Evolutionary conservation across 2,113 vertebrate species (phyloP).

Genomic region (Triplophysa siluroides): DNA sequence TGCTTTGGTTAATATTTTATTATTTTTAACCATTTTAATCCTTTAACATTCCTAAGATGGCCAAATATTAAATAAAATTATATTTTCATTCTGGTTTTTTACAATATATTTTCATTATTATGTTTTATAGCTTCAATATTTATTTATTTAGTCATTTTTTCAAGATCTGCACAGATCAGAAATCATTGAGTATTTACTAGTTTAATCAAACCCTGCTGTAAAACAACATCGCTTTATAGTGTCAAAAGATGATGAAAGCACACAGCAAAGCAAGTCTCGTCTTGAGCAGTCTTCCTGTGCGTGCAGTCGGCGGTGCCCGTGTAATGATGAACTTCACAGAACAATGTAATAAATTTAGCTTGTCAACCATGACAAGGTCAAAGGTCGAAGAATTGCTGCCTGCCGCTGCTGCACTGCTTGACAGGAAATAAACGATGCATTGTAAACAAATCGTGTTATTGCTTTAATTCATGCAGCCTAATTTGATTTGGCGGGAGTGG

Average conservation of each 20-base stretch:
- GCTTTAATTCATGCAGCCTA: constrained; percentile 79
- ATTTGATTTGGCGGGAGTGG: constrained; percentile 70
- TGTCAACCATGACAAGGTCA: constrained; percentile 69
- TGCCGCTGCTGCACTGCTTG: constrained; percentile 67
- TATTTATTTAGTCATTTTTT: neutral
- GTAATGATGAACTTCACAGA: constrained; percentile 60
- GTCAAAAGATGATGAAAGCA: constrained; percentile 14
- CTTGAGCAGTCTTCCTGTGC: constrained; percentile 65
- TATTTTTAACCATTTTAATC: too few species aligned
- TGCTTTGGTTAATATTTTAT: too few species aligned
- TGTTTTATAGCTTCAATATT: too few species aligned
- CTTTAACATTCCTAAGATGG: too few species aligned
- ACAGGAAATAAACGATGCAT: constrained; percentile 76
- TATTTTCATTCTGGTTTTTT: too few species aligned
- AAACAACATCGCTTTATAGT: too few species aligned
- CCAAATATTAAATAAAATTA: too few species aligned
- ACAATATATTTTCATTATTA: too few species aligned
- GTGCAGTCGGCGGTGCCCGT: constrained; percentile 61
- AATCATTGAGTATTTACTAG: too few species aligned
- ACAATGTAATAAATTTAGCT: constrained; percentile 67
- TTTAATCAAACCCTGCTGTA: too few species aligned
- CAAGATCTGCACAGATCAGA: too few species aligned
- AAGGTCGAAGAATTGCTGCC: constrained; percentile 63
- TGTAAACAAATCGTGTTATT: constrained; percentile 79
- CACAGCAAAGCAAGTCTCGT: constrained; percentile 51